Evolutionary conservation across 1,140 invertebrate genomes (phyloP), one percentile per base, ranked within the genome.

Genomic region (Lineus longissimus): DNA sequence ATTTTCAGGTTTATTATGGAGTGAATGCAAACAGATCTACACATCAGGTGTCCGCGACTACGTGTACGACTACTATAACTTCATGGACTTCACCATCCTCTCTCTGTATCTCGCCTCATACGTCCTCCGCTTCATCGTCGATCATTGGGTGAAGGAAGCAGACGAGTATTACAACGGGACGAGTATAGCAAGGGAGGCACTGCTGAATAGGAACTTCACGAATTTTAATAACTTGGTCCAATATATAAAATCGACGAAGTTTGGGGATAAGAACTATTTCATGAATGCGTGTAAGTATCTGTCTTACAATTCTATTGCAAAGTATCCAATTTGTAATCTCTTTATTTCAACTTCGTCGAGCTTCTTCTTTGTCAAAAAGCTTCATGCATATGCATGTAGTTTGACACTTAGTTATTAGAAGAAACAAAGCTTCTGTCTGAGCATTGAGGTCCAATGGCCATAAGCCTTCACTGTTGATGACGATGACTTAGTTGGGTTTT

Each of bases 21-120:
- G 78, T 65, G 81, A 82, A 65, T 80, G 79, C 61, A 82, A 82
- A 64, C 78, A 81, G 63, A 72, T 82, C 7, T 82, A 82, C 68
- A 73, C 71, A 64, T 76, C 76, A 31, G 80, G 80, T 19, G 65
- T 77, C 25, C 63, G 73, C n/a, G 76, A 75, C 29, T 82, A 81
- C 68, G 64, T 81, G 45, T 74, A 72, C 43, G 76, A 81, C 59
- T 77, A 76, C 59, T 81, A 81, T 65, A 82, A 82, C 65, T 77
- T 75, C 62, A 76, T 81, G 66, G 78, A 81, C 64, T 78, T 78
- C 63, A 73, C 71, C 59, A 77, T 82, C 15, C 68, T 81, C 17
- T 76, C 78, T 9, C 77, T 82, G 71, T 82, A 82, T 61, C 62
- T 81, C 11, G 75, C 76, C 15, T 82, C 81, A 1, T 82, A 81